Percentiles rank a stretch among this genome's conserved stretches.
Evolutionary conservation across 2,797 vertebrate genomes (phyloP).

Genomic region (Ibycter americanus): DNA sequence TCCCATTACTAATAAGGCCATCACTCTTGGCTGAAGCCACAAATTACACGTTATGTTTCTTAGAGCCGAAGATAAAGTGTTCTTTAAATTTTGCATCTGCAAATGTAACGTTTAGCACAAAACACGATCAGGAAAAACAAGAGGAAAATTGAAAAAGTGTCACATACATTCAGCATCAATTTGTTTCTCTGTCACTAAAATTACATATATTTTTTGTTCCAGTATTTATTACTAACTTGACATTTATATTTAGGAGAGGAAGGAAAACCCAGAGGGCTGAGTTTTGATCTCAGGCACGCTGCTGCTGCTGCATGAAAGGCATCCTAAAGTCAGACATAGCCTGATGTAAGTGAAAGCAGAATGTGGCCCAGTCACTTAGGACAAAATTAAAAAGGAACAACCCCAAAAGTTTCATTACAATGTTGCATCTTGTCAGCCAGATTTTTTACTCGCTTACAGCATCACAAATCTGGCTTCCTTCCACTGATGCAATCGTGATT

Average conservation of each 20-base stretch:
- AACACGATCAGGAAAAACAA: conserved; percentile 43
- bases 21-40: conserved; percentile 71
- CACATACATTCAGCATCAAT: conserved; percentile 30
- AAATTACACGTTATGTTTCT: conserved; percentile 73
- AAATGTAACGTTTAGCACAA: conserved; percentile 54
- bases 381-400: not conserved
- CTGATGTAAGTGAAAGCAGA: not conserved
- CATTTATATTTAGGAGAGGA: not conserved
- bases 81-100: conserved; percentile 64
- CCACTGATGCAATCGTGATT: not conserved
- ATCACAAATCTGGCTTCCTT: conserved; percentile 21
- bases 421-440: not conserved
- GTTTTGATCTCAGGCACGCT: not conserved
- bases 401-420: not conserved
- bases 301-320: not conserved
- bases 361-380: not conserved
- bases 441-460: not conserved
- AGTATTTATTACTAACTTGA: conserved; percentile 2
- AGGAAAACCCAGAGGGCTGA: not conserved
- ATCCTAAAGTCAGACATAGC: not conserved
- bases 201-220: not conserved
- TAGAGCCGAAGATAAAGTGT: conserved; percentile 53
- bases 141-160: conserved; percentile 52
- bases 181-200: conserved; percentile 42
- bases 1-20: conserved; percentile 77